Evolutionary conservation across 2,797 vertebrate species (phyloP).

Genomic region (Chrysocyon brachyurus): DNA sequence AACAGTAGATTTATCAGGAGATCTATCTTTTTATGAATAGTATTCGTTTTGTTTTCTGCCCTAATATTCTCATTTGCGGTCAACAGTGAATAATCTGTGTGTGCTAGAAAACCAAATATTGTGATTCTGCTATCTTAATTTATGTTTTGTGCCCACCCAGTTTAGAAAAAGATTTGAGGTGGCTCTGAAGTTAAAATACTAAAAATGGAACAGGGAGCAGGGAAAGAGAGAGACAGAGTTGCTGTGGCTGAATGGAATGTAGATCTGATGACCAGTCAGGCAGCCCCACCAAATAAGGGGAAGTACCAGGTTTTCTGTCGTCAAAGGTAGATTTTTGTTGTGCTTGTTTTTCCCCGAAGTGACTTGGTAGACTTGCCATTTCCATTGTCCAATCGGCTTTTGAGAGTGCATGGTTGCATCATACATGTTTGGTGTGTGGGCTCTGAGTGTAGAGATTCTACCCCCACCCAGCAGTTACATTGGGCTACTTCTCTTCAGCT

Average conservation of each 20-base stretch:
- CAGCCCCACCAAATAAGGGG: not conserved
- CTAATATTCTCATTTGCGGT: constrained; percentile 1
- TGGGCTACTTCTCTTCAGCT: not conserved
- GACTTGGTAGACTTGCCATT: not conserved
- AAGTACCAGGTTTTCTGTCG: not conserved
- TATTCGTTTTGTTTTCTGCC: constrained; percentile 26
- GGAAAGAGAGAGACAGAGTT: not conserved
- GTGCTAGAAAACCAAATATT: not conserved
- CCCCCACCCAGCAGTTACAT: not conserved
- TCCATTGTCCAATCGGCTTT: not conserved
- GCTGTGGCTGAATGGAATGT: not conserved
- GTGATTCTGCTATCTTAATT: not conserved
- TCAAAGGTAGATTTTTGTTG: not conserved
- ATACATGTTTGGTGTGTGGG: not conserved
- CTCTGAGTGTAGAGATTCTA: not conserved
- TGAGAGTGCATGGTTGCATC: not conserved
- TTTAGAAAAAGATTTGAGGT: constrained; percentile 20
- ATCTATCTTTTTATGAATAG: constrained; percentile 13
- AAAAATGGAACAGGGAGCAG: not conserved
- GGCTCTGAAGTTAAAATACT: not conserved
- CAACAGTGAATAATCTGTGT: not conserved
- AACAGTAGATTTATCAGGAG: not conserved
- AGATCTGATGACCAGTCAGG: constrained; percentile 17
- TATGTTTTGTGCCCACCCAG: not conserved
- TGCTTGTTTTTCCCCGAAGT: not conserved